phyloP scores from a whole-genome alignment of 1,140 invertebrate species.

The Frieseomelitta varia region DNA sequence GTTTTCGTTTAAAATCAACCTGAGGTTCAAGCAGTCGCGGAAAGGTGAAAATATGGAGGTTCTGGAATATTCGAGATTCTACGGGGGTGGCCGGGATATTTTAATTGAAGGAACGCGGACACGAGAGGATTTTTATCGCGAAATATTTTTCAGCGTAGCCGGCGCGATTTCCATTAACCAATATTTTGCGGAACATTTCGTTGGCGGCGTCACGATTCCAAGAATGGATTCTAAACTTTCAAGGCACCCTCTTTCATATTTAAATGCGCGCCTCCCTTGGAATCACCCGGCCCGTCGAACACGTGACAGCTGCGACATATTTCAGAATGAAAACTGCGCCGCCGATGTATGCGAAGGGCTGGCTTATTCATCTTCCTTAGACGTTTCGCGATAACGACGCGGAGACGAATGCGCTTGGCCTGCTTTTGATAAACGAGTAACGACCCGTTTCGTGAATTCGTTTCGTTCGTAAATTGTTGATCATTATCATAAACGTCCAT shows the following conservation, averaged over 20 bases:
- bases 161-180: constrained; percentile 37
- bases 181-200: constrained; percentile 37
- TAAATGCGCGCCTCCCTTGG: constrained; percentile 69
- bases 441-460: not conserved
- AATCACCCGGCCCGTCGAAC: constrained; percentile 53
- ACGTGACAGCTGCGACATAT: constrained; percentile 54
- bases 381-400: constrained; percentile 38
- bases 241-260: constrained; percentile 73
- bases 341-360: not conserved
- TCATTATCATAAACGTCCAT: not conserved
- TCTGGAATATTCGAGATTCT: not conserved
- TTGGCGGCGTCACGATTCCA: constrained; percentile 37
- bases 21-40: not conserved
- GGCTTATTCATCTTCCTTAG: constrained; percentile 49
- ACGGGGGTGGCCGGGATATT: not conserved
- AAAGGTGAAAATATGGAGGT: not conserved
- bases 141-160: not conserved
- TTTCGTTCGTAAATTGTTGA: not conserved
- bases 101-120: not conserved
- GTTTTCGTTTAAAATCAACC: not conserved
- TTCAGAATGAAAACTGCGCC: constrained; percentile 49
- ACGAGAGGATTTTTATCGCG: not conserved
- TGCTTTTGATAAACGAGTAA: not conserved
- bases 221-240: constrained; percentile 70
- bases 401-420: not conserved